Conservation (phyloP, 2,113 vertebrate species). For the Aptenodytes patagonicus region DNA sequence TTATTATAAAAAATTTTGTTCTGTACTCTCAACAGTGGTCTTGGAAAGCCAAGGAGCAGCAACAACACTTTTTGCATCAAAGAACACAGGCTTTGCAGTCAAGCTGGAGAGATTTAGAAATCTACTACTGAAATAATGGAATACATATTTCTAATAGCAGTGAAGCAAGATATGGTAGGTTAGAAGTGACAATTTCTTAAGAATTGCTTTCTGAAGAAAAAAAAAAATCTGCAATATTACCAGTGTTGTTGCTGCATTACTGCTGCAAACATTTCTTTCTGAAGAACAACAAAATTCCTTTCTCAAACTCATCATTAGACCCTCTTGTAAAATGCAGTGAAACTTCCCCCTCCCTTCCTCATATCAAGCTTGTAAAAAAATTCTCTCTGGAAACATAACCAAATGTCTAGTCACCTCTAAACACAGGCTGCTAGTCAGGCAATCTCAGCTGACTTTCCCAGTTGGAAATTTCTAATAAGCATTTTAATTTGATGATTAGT, state of each 20-base stretch:
- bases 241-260: not conserved
- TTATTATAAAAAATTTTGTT: not conserved
- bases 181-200: not conserved
- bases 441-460: not conserved
- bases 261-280: not conserved
- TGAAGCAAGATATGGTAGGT: not conserved
- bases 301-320: not conserved
- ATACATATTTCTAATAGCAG: accelerated
- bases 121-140: not conserved
- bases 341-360: not conserved
- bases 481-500: not conserved
- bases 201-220: not conserved
- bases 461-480: not conserved
- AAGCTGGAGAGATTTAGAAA: not conserved
- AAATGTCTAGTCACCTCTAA: not conserved
- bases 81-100: not conserved
- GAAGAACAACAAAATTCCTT: not conserved
- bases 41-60: not conserved
- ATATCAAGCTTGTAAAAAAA: not conserved
- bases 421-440: not conserved
- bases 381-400: not conserved
- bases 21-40: not conserved
- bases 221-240: not conserved
- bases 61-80: not conserved
- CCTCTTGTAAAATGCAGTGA: not conserved